Percentiles rank a stretch among this genome's conserved stretches.
These are phyloP conservation scores for Oceanites oceanicus DNA, from an alignment of 2,113 vertebrate genomes.

Conservation along the genomic window DNA sequence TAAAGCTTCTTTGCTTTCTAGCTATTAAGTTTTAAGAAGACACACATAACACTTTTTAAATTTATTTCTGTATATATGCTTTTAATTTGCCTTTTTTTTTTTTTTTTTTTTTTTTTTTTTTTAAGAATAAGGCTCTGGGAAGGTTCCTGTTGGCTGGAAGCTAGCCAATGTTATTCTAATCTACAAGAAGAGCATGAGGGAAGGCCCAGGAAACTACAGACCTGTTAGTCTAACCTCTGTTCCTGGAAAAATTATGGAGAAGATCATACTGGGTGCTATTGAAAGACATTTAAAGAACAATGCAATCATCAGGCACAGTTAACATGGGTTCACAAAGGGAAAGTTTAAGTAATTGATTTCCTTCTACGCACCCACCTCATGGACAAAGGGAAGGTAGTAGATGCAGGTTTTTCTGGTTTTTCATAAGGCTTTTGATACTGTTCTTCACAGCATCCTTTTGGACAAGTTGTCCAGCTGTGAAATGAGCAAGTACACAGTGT, in stretches of 20 bases:
- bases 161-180: neutral
- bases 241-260: neutral
- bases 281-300: neutral
- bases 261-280: neutral
- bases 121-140: neutral
- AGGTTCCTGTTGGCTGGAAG: neutral
- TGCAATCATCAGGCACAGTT: neutral
- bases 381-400: neutral
- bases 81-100: neutral
- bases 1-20: neutral
- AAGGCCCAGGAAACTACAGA: neutral
- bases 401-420: neutral
- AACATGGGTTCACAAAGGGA: fast-evolving
- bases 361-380: fast-evolving
- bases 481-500: fast-evolving
- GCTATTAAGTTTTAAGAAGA: neutral
- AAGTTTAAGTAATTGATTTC: neutral
- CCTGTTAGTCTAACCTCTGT: neutral
- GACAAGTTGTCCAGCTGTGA: neutral
- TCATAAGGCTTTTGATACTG: neutral
- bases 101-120: no score
- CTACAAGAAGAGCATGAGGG: neutral
- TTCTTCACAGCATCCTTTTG: neutral
- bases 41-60: fast-evolving
- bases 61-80: neutral